Percentiles rank a stretch among this genome's conserved stretches.
Conservation (phyloP, 2,888 invertebrate genomes). For the Stenolophus ochropezus region DNA sequence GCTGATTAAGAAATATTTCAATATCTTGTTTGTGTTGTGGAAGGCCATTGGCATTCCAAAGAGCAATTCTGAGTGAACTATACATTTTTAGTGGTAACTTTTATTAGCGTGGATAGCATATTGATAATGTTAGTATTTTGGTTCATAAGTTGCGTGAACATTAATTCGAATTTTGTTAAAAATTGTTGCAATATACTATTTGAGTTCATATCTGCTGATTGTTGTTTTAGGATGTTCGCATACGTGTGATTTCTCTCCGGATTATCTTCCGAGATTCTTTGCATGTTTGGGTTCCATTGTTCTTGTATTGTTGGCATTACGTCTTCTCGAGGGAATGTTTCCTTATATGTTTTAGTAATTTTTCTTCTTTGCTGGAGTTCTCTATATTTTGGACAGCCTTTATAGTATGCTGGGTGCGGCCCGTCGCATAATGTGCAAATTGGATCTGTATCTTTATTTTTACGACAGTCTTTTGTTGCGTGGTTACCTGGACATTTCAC, state of each 20-base stretch:
- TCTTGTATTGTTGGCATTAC: too few species aligned
- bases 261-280: neutral
- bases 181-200: neutral
- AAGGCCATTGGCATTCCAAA: constrained; percentile 42
- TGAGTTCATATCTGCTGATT: neutral
- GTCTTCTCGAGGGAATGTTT: neutral
- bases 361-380: neutral
- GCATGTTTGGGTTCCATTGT: neutral
- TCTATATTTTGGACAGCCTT: constrained; percentile 36
- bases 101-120: constrained; percentile 11
- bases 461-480: constrained; percentile 42
- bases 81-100: neutral
- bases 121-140: constrained; percentile 28
- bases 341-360: neutral
- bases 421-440: constrained; percentile 57
- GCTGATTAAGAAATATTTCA: constrained; percentile 50
- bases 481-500: constrained; percentile 62
- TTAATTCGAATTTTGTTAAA: constrained; percentile 1
- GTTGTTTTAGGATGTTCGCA: neutral
- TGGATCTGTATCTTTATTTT: constrained; percentile 54
- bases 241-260: neutral
- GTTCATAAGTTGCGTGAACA: constrained; percentile 38
- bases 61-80: constrained; percentile 33
- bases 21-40: constrained; percentile 38
- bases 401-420: constrained; percentile 55